A percentile compares a stretch with the other conserved stretches of the same genome.
phyloP scores from a whole-genome alignment of 1,140 invertebrate species.

The Drosophila micromelanica region DNA sequence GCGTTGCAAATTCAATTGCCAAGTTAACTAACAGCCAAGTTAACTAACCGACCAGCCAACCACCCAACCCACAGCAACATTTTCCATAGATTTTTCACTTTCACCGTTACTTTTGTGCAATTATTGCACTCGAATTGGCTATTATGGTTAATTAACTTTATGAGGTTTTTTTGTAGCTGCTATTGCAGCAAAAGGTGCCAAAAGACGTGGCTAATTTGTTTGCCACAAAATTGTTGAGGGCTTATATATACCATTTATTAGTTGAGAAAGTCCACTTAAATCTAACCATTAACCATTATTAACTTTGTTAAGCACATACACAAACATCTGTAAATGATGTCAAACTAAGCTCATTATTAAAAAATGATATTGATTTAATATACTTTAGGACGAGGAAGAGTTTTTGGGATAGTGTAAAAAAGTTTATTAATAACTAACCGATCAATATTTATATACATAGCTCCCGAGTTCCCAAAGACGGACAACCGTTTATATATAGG shows the following conservation, averaged over 20 bases:
- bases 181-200: conserved; percentile 35
- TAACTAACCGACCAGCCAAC: conserved; percentile 29
- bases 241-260: conserved; percentile 2
- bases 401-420: too few relatives aligned
- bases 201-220: conserved; percentile 24
- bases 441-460: too few relatives aligned
- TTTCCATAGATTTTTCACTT: conserved; percentile 71
- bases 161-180: conserved; percentile 7
- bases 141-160: conserved; percentile 66
- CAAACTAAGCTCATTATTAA: conserved; percentile 10
- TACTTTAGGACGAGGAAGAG: too few relatives aligned
- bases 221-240: conserved; percentile 15
- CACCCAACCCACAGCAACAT: conserved; percentile 20
- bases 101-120: conserved; percentile 54
- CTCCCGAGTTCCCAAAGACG: too few relatives aligned
- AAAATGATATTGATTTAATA: neutral
- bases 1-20: conserved; percentile 61
- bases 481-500: neutral
- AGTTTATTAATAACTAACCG: too few relatives aligned
- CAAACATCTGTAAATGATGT: neutral
- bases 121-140: conserved; percentile 56
- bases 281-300: conserved; percentile 7
- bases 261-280: conserved; percentile 7
- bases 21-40: conserved; percentile 42
- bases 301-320: neutral